These are phyloP conservation scores for Calephelis nemesis DNA, from an alignment of 1,140 invertebrate genomes.

Conservation along the genomic window DNA sequence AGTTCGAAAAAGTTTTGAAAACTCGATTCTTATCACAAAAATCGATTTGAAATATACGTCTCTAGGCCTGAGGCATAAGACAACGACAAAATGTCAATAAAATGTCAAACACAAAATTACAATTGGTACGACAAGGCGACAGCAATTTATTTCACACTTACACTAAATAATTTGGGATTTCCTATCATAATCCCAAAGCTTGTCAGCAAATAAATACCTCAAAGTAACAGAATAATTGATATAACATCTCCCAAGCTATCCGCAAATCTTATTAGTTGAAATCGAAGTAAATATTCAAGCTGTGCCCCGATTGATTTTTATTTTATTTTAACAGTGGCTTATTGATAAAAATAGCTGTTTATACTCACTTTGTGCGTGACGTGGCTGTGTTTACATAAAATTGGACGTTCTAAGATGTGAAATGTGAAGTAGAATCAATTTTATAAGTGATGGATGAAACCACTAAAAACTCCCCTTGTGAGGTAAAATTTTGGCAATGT, in stretches of 20 bases:
- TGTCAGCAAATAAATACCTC: background rate
- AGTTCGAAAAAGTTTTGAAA: too few species aligned
- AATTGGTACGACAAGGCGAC: conserved; percentile 15
- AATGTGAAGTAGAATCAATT: conserved; percentile 63
- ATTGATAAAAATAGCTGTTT: conserved; percentile 70
- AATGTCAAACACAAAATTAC: conserved; percentile 38
- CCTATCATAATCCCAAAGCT: background rate
- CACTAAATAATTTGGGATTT: conserved; percentile 16
- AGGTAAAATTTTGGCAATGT: conserved; percentile 60
- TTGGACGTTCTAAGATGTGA: conserved; percentile 63
- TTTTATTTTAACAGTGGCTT: conserved; percentile 74
- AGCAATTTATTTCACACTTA: conserved; percentile 15
- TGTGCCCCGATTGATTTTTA: conserved; percentile 67
- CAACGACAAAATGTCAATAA: conserved; percentile 26
- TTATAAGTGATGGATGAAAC: conserved; percentile 71
- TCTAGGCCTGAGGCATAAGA: too few species aligned
- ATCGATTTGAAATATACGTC: too few species aligned
- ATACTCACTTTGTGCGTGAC: conserved; percentile 65
- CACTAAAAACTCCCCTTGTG: conserved; percentile 69
- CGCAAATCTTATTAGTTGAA: conserved; percentile 32
- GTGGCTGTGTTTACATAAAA: conserved; percentile 56
- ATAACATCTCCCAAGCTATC: conserved; percentile 17
- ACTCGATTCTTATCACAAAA: too few species aligned
- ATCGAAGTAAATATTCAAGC: conserved; percentile 38
- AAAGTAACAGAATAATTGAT: background rate